Conservation (phyloP, 1,140 invertebrate species). For the Delia radicum region DNA sequence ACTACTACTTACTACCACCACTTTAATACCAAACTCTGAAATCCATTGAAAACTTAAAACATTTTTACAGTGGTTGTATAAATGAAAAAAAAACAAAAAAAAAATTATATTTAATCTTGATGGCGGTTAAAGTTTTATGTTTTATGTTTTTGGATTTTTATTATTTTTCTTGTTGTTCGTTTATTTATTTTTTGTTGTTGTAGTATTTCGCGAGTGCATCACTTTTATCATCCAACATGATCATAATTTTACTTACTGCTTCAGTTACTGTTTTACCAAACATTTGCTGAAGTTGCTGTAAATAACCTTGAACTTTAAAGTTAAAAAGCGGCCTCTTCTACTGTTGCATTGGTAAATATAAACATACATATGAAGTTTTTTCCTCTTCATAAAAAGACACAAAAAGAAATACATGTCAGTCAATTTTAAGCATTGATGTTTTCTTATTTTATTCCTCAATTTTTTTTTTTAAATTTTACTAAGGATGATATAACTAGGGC, state of each 20-base stretch:
- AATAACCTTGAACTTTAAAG: conserved; percentile 23
- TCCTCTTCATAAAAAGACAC: background rate
- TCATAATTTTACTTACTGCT: conserved; percentile 13
- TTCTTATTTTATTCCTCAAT: background rate
- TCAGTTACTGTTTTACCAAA: conserved; percentile 5
- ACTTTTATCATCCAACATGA: conserved; percentile 2
- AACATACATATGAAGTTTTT: background rate
- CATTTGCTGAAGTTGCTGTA: background rate
- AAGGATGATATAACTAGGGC: too few species aligned
- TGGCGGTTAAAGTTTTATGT: background rate
- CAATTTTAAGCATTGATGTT: conserved; percentile 14
- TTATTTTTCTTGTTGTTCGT: background rate
- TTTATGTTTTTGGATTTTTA: background rate
- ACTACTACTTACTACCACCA: background rate
- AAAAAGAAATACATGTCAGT: conserved; percentile 17
- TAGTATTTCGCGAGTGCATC: background rate
- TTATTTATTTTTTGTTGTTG: background rate
- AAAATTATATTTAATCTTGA: background rate
- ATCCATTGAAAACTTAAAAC: background rate
- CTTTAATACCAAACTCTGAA: background rate
- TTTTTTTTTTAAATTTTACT: background rate
- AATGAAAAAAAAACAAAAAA: background rate
- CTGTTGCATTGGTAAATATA: conserved; percentile 8
- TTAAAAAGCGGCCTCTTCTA: conserved; percentile 1
- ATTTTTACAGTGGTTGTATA: too few species aligned